Conservation (phyloP, 1,140 invertebrate genomes). For the Camponotus pennsylvanicus region DNA sequence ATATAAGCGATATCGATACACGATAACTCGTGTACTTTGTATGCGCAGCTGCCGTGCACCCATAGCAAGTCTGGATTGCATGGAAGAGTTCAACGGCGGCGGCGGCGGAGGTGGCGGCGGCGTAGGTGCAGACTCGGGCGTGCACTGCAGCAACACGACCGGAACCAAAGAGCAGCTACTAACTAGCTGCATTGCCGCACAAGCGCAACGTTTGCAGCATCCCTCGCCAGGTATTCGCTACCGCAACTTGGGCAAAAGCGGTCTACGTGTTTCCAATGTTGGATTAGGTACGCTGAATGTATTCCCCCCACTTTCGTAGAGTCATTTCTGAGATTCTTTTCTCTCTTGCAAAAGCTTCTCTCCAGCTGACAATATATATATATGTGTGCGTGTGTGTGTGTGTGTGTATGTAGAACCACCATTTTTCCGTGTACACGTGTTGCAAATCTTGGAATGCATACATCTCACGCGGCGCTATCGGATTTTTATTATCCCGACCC, state of each 20-base stretch:
- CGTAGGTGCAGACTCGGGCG: conserved; percentile 83
- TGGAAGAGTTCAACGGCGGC: conserved; percentile 94
- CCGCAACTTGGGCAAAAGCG: conserved; percentile 97
- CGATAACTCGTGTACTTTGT: conserved; percentile 64
- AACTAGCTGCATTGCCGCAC: conserved; percentile 83
- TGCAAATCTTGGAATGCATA: conserved; percentile 29
- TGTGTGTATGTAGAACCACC: not conserved
- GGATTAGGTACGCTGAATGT: conserved; percentile 90
- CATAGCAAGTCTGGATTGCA: conserved; percentile 96
- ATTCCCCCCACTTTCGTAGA: conserved; percentile 61
- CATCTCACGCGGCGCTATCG: not conserved
- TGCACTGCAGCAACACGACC: conserved; percentile 82
- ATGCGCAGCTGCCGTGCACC: conserved; percentile 93
- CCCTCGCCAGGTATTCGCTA: conserved; percentile 92
- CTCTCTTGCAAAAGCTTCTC: not conserved
- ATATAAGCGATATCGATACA: conserved; percentile 57
- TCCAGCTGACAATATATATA: not conserved
- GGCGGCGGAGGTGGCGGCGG: conserved; percentile 70
- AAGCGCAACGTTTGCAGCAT: conserved; percentile 85
- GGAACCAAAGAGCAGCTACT: conserved; percentile 86
- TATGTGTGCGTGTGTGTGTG: too few species aligned
- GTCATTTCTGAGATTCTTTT: not conserved
- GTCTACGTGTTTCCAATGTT: conserved; percentile 96
- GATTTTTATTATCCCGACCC: conserved; percentile 10
- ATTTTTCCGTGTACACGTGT: conserved; percentile 17